phyloP scores from a whole-genome alignment of 2,797 vertebrate species.

The Phataginus tricuspis region DNA sequence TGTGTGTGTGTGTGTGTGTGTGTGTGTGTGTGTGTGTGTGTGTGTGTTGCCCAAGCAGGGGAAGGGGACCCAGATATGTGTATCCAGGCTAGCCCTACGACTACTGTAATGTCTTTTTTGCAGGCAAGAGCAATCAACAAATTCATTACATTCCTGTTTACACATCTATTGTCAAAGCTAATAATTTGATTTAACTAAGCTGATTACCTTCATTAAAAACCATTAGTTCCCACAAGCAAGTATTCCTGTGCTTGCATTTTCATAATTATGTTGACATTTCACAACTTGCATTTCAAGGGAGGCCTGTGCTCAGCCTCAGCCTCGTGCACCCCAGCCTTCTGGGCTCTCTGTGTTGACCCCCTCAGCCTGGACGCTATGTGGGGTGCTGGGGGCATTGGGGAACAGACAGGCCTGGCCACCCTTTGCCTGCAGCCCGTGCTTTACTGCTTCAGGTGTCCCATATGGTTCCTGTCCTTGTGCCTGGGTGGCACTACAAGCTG shows the following conservation, averaged over 20 bases:
- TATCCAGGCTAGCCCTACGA: neutral
- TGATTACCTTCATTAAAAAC: constrained; percentile 81
- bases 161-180: constrained; percentile 76
- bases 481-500: neutral
- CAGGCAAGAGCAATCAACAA: constrained; percentile 65
- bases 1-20: neutral
- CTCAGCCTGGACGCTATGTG: too few relatives aligned
- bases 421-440: neutral
- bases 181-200: constrained; percentile 77
- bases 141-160: constrained; percentile 77
- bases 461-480: neutral
- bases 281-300: constrained; percentile 65
- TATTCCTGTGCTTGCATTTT: constrained; percentile 71
- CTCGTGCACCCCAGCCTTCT: neutral
- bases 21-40: neutral
- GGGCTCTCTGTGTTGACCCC: neutral
- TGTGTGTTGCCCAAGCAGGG: neutral
- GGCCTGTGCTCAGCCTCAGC: neutral
- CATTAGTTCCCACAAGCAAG: constrained; percentile 76
- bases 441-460: neutral
- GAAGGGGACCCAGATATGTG: neutral
- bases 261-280: constrained; percentile 75
- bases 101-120: constrained; percentile 7
- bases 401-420: neutral
- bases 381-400: neutral